A percentile compares a stretch with the other conserved stretches of the same genome.
phyloP scores from a whole-genome alignment of 2,888 invertebrate species.

The Tetropium fuscum region DNA sequence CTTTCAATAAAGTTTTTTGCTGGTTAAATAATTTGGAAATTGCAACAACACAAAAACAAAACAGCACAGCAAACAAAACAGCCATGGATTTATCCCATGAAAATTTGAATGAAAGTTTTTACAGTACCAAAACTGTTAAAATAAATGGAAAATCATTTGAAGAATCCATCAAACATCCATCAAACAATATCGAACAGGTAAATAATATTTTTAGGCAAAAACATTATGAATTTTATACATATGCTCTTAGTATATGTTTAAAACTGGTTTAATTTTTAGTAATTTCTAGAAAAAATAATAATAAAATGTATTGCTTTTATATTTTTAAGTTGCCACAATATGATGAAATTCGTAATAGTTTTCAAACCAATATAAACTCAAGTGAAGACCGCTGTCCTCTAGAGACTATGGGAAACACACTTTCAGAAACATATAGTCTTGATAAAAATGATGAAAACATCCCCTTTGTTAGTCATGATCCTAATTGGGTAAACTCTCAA shows the following conservation, averaged over 20 bases:
- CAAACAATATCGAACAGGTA: conserved; percentile 16
- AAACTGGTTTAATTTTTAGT: not conserved
- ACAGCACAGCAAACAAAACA: not conserved
- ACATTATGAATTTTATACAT: not conserved
- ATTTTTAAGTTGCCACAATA: conserved; percentile 2
- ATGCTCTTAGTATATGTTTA: not conserved
- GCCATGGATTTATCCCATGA: not conserved
- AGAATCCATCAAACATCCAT: not conserved
- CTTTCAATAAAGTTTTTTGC: not conserved
- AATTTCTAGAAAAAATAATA: not conserved
- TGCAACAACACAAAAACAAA: no score
- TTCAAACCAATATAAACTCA: conserved; percentile 1
- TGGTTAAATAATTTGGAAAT: not conserved
- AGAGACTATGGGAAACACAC: no score
- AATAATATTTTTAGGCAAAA: conserved; percentile 3
- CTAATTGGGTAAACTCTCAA: not conserved
- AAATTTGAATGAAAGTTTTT: conserved; percentile 1
- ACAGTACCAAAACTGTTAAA: not conserved
- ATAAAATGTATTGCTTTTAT: conserved; percentile 1
- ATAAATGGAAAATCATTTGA: conserved; percentile 12
- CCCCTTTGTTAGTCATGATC: not conserved
- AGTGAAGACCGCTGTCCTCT: not conserved
- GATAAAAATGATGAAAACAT: not conserved
- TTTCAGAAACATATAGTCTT: conserved; percentile 1
- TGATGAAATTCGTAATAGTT: not conserved